Base-by-base conservation (phyloP, 2,888 invertebrate genomes). In the Meloe dianella region DNA sequence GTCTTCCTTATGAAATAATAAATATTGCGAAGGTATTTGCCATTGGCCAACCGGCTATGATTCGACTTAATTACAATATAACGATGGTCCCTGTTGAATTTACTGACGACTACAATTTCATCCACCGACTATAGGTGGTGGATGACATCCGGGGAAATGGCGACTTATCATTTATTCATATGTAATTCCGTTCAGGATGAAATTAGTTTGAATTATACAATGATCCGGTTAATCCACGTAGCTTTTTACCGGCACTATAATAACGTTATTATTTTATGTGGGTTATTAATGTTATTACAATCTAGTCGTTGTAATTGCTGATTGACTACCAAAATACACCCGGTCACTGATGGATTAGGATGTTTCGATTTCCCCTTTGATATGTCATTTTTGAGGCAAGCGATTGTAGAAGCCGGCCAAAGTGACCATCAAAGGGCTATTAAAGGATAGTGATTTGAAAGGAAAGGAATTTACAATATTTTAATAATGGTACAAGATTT, bases 181-280 rank as follows among this genome's bases (percentile, higher is more conserved):
- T 78, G 81, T 79, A 81, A 81, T 81, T 80, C 75, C 78, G 75
- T 75, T 75, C 78, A 75, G 77, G 77, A 75, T 78, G 77, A 79
- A 81, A 81, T 81, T 80, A 81, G 75, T 69, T 72, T 81, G 77
- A 79, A 81, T 81, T 80, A 80, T 80, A 72, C 75, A 80, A 75
- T 72, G 77, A 79, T 78, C 78, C 75, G 65, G 77, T 75, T 76
- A 75, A 76, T 74, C 74, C 72, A 64, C 69, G 62, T 61, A 65
- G 66, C 62, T 69, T 67, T 74, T 75, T 74, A 57, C 69, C 65
- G 64, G 54, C 57, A 60, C 54, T 20, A 17, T 17, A 4, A 35
- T 4, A 41, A 17, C 38, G n/a, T 41, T 41, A 41, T n/a, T 41
- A 41, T 17, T 41, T 41, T 17, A 41, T 7, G 17, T 41, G 38